A percentile compares a stretch with the other conserved stretches of the same genome.
phyloP scores from a whole-genome alignment of 2,888 invertebrate species.

The Augiades crinisus region DNA sequence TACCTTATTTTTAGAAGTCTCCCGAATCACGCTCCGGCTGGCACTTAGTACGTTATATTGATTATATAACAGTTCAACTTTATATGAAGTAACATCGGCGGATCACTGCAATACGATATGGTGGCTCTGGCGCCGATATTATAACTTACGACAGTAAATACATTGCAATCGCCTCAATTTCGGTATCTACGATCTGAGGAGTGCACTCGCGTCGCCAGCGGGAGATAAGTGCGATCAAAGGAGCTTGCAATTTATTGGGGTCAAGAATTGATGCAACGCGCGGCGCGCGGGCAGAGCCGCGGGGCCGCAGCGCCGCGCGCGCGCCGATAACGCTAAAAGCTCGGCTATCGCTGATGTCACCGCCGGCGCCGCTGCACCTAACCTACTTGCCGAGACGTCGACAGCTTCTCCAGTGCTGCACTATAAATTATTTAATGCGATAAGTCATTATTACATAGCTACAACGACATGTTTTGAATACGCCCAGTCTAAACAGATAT shows the following conservation, averaged over 20 bases:
- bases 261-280: slow-evolving; percentile 2
- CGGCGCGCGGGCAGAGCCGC: not conserved
- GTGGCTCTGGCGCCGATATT: too few relatives aligned
- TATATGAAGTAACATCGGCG: too few relatives aligned
- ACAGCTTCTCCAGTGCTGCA: not conserved
- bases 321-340: slow-evolving; percentile 20
- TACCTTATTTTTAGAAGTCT: too few relatives aligned
- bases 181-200: not conserved
- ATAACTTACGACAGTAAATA: too few relatives aligned
- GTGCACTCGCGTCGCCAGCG: not conserved
- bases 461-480: too few relatives aligned
- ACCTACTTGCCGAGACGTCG: slow-evolving; percentile 3
- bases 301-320: not conserved
- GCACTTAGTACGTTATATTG: too few relatives aligned
- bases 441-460: too few relatives aligned
- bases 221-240: slow-evolving; percentile 6
- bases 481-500: too few relatives aligned
- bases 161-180: not conserved
- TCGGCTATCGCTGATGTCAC: slow-evolving; percentile 21
- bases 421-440: not conserved
- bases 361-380: slow-evolving; percentile 13
- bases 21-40: too few relatives aligned
- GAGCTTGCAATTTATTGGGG: slow-evolving; percentile 10
- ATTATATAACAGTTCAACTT: too few relatives aligned
- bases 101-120: too few relatives aligned